phyloP scores from a whole-genome alignment of 1,140 invertebrate genomes.

The Zaprionus davidi region DNA sequence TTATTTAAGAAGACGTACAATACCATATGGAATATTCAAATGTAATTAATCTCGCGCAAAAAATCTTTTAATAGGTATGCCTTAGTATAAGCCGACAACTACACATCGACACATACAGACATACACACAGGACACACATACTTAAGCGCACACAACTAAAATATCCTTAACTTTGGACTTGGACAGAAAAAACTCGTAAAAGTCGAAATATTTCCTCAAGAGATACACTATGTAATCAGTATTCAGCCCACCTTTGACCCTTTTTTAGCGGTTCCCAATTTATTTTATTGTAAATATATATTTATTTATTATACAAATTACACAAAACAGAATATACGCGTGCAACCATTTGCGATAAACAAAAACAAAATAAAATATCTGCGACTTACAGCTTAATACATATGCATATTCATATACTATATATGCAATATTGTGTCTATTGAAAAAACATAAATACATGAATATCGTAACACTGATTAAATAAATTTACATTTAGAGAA shows the following conservation, averaged over 20 bases:
- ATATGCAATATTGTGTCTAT: slow-evolving; percentile 72
- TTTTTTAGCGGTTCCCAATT: slow-evolving; percentile 10
- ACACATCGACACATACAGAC: slow-evolving; percentile 34
- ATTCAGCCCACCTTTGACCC: slow-evolving; percentile 13
- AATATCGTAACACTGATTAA: slow-evolving; percentile 66
- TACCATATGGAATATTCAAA: slow-evolving; percentile 57
- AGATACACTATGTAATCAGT: not conserved
- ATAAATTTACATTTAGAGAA: slow-evolving; percentile 80
- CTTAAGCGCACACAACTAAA: not conserved
- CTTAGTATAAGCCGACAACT: slow-evolving; percentile 45
- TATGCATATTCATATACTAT: slow-evolving; percentile 54
- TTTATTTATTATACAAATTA: slow-evolving; percentile 30
- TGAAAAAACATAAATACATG: slow-evolving; percentile 62
- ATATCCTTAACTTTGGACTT: slow-evolving; percentile 1
- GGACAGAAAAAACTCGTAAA: not conserved
- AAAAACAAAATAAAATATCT: slow-evolving; percentile 21
- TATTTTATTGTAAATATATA: slow-evolving; percentile 46
- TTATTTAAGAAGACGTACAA: slow-evolving; percentile 31
- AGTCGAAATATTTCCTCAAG: not conserved
- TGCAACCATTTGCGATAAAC: slow-evolving; percentile 11
- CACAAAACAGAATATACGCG: slow-evolving; percentile 28
- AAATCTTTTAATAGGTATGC: slow-evolving; percentile 84
- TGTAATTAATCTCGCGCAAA: slow-evolving; percentile 73
- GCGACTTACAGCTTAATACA: slow-evolving; percentile 39
- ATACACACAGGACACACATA: slow-evolving; percentile 31